Evolutionary conservation across 1,140 invertebrate genomes (phyloP).

Genomic region (Apis cerana): DNA sequence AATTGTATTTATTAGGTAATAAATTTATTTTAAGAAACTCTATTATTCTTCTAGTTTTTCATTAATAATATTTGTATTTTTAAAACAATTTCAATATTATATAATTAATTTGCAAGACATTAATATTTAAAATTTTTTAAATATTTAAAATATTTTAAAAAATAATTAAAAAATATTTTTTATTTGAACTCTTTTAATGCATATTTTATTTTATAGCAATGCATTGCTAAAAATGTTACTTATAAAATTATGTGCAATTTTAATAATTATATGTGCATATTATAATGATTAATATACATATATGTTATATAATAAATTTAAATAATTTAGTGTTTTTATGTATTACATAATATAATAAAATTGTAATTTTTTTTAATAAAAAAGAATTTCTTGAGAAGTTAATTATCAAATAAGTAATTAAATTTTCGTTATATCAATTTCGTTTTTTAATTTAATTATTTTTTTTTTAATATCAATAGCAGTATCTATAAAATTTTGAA

Average conservation of each 20-base stretch:
- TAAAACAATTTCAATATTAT: neutral
- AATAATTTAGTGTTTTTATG: constrained; percentile 20
- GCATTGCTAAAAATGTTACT: neutral
- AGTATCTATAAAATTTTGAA: constrained; percentile 53
- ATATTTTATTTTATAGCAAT: no score
- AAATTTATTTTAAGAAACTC: constrained; percentile 53
- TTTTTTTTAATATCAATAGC: constrained; percentile 28
- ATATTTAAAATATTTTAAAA: no score
- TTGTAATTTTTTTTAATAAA: constrained; percentile 3
- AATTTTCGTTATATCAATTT: neutral
- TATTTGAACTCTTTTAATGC: neutral
- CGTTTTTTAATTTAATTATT: constrained; percentile 21
- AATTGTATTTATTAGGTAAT: constrained; percentile 61
- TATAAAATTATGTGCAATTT: constrained; percentile 16
- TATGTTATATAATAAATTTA: constrained; percentile 2
- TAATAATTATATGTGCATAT: neutral
- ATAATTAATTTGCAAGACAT: neutral
- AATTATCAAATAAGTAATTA: neutral
- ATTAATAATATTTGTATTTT: constrained; percentile 10
- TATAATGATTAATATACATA: neutral
- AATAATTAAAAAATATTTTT: no score
- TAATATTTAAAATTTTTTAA: neutral
- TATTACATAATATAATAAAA: constrained; percentile 25
- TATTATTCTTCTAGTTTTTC: constrained; percentile 27
- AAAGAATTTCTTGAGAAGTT: no score